Conservation (phyloP, 2,888 invertebrate genomes). For the Campopleginae sp. region DNA sequence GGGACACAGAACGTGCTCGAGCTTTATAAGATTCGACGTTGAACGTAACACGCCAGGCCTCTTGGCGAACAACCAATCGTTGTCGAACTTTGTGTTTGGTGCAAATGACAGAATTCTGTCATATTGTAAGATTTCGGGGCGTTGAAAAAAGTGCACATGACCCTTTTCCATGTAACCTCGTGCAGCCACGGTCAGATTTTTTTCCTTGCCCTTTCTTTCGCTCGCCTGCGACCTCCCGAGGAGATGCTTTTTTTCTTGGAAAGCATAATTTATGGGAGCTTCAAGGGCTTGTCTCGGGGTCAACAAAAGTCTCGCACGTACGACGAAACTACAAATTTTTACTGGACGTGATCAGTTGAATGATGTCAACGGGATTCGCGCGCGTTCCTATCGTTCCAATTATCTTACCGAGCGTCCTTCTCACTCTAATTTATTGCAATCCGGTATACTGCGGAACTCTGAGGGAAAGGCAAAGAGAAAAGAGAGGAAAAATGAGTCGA, state of each 20-base stretch:
- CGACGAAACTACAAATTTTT: slow-evolving; percentile 28
- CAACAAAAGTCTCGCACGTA: slow-evolving; percentile 48
- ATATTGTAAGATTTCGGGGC: not conserved
- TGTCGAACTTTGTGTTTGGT: slow-evolving; percentile 2
- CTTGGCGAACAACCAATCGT: slow-evolving; percentile 26
- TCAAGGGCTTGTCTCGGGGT: slow-evolving; percentile 38
- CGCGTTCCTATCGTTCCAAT: slow-evolving; percentile 33
- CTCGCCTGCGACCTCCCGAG: slow-evolving; percentile 32
- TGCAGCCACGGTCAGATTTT: slow-evolving; percentile 18
- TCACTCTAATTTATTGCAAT: slow-evolving; percentile 17
- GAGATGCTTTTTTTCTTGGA: slow-evolving; percentile 5
- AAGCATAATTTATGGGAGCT: slow-evolving; percentile 57
- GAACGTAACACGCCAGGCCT: not conserved
- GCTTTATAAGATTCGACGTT: not conserved
- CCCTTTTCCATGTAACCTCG: slow-evolving; percentile 52
- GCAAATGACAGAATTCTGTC: slow-evolving; percentile 39
- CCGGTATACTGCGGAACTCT: slow-evolving; percentile 8
- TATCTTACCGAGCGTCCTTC: slow-evolving; percentile 4
- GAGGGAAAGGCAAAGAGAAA: not conserved
- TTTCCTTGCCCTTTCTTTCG: slow-evolving; percentile 52
- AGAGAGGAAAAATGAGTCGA: not conserved
- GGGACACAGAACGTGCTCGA: not conserved
- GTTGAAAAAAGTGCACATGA: slow-evolving; percentile 51
- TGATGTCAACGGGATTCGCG: slow-evolving; percentile 30
- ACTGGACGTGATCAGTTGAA: slow-evolving; percentile 14